Percentiles rank a stretch among this genome's conserved stretches.
Conservation (phyloP, 2,797 vertebrate species). For the Ambastaia sidthimunki region DNA sequence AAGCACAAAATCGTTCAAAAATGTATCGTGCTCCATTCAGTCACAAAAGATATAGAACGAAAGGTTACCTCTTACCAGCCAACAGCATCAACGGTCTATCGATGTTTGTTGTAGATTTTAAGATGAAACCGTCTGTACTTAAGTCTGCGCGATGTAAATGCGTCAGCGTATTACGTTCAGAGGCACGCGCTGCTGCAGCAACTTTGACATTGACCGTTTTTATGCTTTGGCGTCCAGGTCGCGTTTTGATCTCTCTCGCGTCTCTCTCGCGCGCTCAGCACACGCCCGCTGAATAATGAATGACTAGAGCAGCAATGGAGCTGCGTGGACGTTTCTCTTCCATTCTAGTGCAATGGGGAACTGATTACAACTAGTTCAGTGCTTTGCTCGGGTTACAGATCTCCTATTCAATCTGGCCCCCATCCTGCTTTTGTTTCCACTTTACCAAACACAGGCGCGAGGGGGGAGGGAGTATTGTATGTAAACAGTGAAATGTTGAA, state of each 20-base stretch:
- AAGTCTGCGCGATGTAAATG: conserved; percentile 19
- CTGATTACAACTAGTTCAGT: conserved; percentile 65
- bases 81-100: conserved; percentile 43
- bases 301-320: conserved; percentile 71
- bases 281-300: conserved; percentile 83
- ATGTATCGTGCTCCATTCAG: neutral
- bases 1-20: neutral
- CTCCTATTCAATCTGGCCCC: conserved; percentile 70
- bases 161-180: conserved; percentile 26
- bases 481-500: conserved; percentile 54
- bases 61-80: conserved; percentile 48
- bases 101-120: conserved; percentile 6
- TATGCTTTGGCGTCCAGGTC: conserved; percentile 61
- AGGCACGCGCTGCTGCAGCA: conserved; percentile 54
- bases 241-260: neutral
- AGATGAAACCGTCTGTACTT: conserved; percentile 27
- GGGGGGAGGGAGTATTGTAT: neutral
- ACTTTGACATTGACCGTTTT: conserved; percentile 73
- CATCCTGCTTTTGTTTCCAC: conserved; percentile 62
- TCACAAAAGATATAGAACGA: neutral
- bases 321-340: conserved; percentile 76
- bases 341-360: conserved; percentile 77
- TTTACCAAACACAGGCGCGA: conserved; percentile 44
- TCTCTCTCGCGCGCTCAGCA: conserved; percentile 45
- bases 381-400: conserved; percentile 74